These are phyloP conservation scores for Biston betularia DNA, from an alignment of 2,888 invertebrate genomes.

Conservation along the genomic window DNA sequence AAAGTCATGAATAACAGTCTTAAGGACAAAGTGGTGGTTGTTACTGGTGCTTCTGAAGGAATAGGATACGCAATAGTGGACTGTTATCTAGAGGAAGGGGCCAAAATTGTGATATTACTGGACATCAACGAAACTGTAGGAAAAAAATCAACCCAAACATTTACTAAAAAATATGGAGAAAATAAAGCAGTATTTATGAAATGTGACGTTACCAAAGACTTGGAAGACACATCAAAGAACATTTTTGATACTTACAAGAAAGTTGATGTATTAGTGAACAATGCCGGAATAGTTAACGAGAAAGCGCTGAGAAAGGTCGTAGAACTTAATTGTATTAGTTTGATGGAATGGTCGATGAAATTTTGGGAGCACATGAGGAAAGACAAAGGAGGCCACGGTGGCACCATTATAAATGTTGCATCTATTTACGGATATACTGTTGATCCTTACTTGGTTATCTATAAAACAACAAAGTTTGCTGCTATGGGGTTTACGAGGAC, in stretches of 20 bases:
- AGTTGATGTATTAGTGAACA: conserved; percentile 70
- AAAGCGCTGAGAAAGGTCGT: conserved; percentile 46
- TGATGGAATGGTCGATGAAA: conserved; percentile 65
- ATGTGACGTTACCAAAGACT: conserved; percentile 77
- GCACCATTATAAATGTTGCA: conserved; percentile 87
- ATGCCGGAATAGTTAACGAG: conserved; percentile 62
- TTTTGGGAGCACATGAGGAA: conserved; percentile 81
- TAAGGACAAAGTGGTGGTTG: conserved; percentile 43
- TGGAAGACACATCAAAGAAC: conserved; percentile 65
- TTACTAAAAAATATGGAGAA: conserved; percentile 65
- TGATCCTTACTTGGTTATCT: conserved; percentile 78
- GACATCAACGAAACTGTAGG: conserved; percentile 33
- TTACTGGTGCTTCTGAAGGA: conserved; percentile 81
- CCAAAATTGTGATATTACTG: conserved; percentile 63
- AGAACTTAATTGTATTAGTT: conserved; percentile 58
- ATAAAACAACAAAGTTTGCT: conserved; percentile 85
- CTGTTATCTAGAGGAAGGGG: conserved; percentile 64
- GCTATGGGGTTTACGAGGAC: conserved; percentile 77
- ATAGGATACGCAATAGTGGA: conserved; percentile 72
- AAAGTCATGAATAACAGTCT: conserved; percentile 34
- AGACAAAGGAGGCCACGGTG: conserved; percentile 83
- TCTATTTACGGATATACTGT: conserved; percentile 84
- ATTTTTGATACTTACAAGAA: conserved; percentile 52
- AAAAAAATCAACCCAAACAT: conserved; percentile 12
- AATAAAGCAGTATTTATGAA: conserved; percentile 71